These are phyloP conservation scores for Ctena decussata DNA, from an alignment of 2,888 invertebrate genomes.

Conservation along the genomic window DNA sequence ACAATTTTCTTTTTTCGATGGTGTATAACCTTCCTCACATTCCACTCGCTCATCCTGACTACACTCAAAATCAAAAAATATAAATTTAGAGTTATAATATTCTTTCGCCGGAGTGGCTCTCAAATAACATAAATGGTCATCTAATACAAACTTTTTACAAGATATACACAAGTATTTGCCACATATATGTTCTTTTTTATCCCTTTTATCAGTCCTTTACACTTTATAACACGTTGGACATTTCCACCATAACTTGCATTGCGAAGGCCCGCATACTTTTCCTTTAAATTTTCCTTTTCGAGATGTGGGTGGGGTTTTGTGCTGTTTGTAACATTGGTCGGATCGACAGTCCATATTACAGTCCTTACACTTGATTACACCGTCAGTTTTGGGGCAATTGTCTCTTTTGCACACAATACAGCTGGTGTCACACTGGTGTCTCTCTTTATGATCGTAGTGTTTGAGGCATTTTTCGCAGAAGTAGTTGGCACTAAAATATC, in stretches of 20 bases:
- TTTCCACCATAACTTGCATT: not conserved
- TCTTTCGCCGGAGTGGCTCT: constrained; percentile 23
- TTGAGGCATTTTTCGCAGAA: not conserved
- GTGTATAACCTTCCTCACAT: not conserved
- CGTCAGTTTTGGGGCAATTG: constrained; percentile 13
- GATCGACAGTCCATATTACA: constrained; percentile 37
- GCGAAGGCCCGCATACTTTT: not conserved
- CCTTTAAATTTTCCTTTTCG: not conserved
- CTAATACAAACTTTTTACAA: not conserved
- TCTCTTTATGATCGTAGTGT: too few species aligned
- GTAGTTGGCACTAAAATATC: constrained; percentile 3
- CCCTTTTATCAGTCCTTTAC: not conserved
- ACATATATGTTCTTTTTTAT: constrained; percentile 27
- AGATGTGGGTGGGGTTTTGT: not conserved
- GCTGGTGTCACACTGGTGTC: too few species aligned
- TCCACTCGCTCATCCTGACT: constrained; percentile 16
- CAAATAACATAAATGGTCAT: constrained; percentile 27
- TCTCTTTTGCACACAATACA: constrained; percentile 34
- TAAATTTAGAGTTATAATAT: constrained; percentile 22
- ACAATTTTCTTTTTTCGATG: not conserved
- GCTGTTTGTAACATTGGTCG: too few species aligned
- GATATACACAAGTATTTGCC: constrained; percentile 33
- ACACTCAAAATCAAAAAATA: constrained; percentile 45
- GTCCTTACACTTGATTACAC: constrained; percentile 5
- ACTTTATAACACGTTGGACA: constrained; percentile 23